A percentile compares a stretch with the other conserved stretches of the same genome.
Conservation (phyloP, 1,140 invertebrate genomes). For the Lasaia peninsularis region DNA sequence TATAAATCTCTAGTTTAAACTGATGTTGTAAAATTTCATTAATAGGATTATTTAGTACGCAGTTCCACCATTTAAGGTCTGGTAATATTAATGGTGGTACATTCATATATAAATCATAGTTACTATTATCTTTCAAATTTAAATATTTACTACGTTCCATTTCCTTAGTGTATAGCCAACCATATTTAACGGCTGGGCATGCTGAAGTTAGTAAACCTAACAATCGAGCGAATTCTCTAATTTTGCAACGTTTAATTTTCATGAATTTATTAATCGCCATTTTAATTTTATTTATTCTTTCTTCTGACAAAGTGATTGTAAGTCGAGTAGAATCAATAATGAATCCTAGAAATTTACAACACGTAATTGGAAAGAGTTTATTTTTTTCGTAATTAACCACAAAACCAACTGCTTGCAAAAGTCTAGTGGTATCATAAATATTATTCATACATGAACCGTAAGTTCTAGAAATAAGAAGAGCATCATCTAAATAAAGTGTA, state of each 20-base stretch:
- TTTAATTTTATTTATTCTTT: constrained; percentile 3
- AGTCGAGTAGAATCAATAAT: neutral
- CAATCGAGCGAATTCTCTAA: constrained; percentile 15
- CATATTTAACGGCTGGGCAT: constrained; percentile 19
- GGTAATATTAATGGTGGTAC: constrained; percentile 6
- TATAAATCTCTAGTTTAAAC: constrained; percentile 3
- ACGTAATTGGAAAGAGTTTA: neutral
- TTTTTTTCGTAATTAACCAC: constrained; percentile 2
- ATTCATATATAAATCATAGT: constrained; percentile 15
- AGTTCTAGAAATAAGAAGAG: neutral
- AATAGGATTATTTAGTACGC: neutral
- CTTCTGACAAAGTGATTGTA: neutral
- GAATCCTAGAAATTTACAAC: constrained; percentile 1
- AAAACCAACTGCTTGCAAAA: neutral
- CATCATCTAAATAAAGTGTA: constrained; percentile 3
- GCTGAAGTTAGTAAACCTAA: constrained; percentile 14
- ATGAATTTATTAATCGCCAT: neutral
- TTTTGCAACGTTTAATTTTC: constrained; percentile 9
- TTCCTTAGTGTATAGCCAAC: constrained; percentile 19
- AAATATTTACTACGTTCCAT: constrained; percentile 16
- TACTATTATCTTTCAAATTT: constrained; percentile 10
- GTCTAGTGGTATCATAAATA: neutral
- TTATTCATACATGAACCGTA: neutral
- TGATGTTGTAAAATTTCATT: neutral
- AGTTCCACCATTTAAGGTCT: constrained; percentile 3